phyloP scores from a whole-genome alignment of 2,797 vertebrate genomes.

The Chromis chromis region DNA sequence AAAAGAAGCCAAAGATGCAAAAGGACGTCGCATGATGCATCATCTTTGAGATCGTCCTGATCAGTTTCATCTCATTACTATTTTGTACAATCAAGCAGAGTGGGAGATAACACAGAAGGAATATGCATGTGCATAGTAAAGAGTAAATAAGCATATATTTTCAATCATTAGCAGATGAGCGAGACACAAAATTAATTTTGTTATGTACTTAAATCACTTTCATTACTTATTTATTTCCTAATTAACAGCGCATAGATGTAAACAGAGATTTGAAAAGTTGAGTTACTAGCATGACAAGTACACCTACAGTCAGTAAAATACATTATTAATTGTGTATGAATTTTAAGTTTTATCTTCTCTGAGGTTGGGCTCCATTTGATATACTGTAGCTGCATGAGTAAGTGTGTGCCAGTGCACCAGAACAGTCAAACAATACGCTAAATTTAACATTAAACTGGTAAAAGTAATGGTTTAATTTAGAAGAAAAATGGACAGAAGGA shows the following conservation, averaged over 20 bases:
- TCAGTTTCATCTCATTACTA: constrained; percentile 34
- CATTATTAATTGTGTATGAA: no score
- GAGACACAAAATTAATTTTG: not conserved
- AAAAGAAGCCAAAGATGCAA: constrained; percentile 66
- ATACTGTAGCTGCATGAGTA: not conserved
- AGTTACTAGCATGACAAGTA: not conserved
- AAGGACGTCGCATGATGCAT: constrained; percentile 50
- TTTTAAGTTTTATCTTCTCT: not conserved
- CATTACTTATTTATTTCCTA: not conserved
- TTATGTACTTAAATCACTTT: not conserved
- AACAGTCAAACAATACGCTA: constrained; percentile 1
- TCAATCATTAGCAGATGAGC: not conserved
- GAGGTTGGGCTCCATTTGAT: not conserved
- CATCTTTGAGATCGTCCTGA: constrained; percentile 35
- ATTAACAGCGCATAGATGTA: not conserved
- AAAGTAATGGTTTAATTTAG: not conserved
- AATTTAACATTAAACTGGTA: not conserved
- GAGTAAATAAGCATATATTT: not conserved
- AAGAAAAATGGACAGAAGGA: not conserved
- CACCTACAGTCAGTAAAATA: not conserved
- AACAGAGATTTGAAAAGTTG: not conserved
- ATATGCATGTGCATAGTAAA: constrained; percentile 50
- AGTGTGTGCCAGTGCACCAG: not conserved
- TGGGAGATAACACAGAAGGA: constrained; percentile 35
- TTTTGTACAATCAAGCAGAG: constrained; percentile 34